phyloP scores from a whole-genome alignment of 2,888 invertebrate genomes.

The Agapostemon virescens region DNA sequence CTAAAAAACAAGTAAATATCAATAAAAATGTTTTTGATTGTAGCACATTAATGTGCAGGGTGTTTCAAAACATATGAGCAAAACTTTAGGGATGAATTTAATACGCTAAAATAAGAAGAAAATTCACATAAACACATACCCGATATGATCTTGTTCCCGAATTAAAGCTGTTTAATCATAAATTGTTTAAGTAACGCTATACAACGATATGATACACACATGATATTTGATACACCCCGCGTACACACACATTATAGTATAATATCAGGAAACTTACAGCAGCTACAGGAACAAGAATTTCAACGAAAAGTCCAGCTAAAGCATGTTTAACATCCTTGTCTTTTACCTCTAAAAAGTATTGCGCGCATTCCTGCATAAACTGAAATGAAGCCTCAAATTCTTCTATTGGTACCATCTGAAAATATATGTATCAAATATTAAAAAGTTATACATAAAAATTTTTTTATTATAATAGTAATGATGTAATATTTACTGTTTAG shows the following conservation, averaged over 20 bases:
- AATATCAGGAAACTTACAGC: slow-evolving; percentile 86
- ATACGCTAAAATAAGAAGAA: too few species aligned
- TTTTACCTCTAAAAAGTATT: slow-evolving; percentile 98
- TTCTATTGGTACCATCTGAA: slow-evolving; percentile 98
- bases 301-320: slow-evolving; percentile 98
- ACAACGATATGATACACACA: too few species aligned
- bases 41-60: background rate
- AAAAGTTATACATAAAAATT: slow-evolving; percentile 4
- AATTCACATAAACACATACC: too few species aligned
- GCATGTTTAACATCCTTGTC: slow-evolving; percentile 99
- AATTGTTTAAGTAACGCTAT: too few species aligned
- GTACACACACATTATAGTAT: background rate
- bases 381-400: slow-evolving; percentile 99
- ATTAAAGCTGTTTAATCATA: too few species aligned
- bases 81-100: too few species aligned
- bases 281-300: slow-evolving; percentile 98
- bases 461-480: background rate
- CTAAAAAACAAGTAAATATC: slow-evolving; percentile 81
- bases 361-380: slow-evolving; percentile 98
- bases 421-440: slow-evolving; percentile 55
- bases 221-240: too few species aligned
- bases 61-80: too few species aligned
- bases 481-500: background rate
- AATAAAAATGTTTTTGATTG: background rate
- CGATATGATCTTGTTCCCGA: too few species aligned